Percentiles rank a stretch among this genome's conserved stretches.
These are phyloP conservation scores for Scomber colias DNA, from an alignment of 2,113 vertebrate genomes.

Conservation along the genomic window DNA sequence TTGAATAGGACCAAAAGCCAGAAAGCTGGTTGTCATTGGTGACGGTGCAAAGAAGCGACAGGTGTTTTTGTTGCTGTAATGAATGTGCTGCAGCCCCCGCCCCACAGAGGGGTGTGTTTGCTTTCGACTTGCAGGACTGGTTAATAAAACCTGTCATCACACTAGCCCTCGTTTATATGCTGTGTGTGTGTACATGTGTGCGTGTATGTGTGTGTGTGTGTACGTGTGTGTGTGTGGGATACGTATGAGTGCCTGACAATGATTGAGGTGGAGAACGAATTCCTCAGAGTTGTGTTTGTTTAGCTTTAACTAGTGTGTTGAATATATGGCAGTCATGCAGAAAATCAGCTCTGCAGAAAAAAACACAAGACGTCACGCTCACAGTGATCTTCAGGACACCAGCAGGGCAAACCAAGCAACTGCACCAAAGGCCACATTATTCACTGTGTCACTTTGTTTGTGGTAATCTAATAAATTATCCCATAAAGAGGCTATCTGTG, in stretches of 20 bases:
- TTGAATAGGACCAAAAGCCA: constrained; percentile 52
- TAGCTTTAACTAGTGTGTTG: not conserved
- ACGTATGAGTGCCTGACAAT: no score
- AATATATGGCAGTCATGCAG: no score
- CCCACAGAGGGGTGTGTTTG: not conserved
- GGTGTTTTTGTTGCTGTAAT: constrained; percentile 9
- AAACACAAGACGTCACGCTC: no score
- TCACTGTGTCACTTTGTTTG: no score
- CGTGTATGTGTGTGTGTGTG: not conserved
- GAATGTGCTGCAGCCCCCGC: not conserved
- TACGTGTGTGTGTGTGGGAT: no score
- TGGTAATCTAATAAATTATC: no score
- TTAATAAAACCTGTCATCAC: constrained; percentile 59
- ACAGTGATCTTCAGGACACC: no score
- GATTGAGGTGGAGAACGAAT: not conserved
- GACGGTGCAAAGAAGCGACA: not conserved
- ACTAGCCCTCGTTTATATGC: not conserved
- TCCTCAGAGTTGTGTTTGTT: not conserved
- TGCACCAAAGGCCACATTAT: no score
- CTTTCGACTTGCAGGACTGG: constrained; percentile 34
- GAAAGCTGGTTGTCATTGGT: constrained; percentile 5
- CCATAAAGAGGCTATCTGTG: no score
- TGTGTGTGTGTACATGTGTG: not conserved
- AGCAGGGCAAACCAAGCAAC: no score
- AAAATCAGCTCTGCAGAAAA: no score